Evolutionary conservation across 2,888 invertebrate species (phyloP), one percentile per base, ranked within the genome.

Genomic region (Clostera curtula): DNA sequence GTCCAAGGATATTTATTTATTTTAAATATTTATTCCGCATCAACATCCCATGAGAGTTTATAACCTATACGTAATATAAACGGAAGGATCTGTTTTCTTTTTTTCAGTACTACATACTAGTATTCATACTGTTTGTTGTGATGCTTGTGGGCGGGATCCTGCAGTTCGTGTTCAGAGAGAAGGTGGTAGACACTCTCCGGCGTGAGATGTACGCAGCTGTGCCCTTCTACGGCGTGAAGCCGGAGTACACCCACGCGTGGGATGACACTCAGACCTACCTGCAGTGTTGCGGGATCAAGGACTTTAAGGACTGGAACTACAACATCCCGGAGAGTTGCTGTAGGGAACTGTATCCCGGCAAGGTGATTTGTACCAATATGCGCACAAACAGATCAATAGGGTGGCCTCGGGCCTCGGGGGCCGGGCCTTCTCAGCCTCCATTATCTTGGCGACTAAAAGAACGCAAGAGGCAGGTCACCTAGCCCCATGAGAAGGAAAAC

Each of bases 131-230:
- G 48, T 95, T 96, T 77, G 91, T 96, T 39, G 92, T 92, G 38
- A 92, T 97, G 89, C 77, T 96, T 41, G 91, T 96, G 34, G 96
- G 96, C 17, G 97, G 95, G 20, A 92, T 97, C 39, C 85, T 97
- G 29, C 93, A 94, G 27, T 96, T 95, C 66, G 95, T 96, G 25
- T 97, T 96, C 82, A 87, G 94, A 21, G 92, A 91, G 58, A 92
- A 95, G 71, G 92, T 96, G 15, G 76, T 89, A 27, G 87, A 87
- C 21, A 90, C 91, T 0, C 85, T 95, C 68, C 88, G 91, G 56
- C 88, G 91, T 44, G 91, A 92, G 72, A 91, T 95, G 92, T 85
- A 86, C 41, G 89, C 90, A 9, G 88, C 93, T 2, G 87, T 95
- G 51, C 88, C 89, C 4, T 86, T 88, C 39, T 95, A 95, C 64